phyloP scores from a whole-genome alignment of 2,888 invertebrate genomes.

The Gymnoscelis rufifasciata region DNA sequence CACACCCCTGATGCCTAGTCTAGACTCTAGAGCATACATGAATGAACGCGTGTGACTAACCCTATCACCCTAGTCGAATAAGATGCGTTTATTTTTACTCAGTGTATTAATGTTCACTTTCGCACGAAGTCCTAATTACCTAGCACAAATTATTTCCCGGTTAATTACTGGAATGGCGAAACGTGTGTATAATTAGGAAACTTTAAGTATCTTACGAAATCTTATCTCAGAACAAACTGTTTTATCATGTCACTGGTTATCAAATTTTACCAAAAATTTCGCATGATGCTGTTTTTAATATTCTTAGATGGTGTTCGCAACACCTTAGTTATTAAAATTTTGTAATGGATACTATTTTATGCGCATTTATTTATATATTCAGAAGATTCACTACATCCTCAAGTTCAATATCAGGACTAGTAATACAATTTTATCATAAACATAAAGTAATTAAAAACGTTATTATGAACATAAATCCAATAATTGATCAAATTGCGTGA shows the following conservation, averaged over 20 bases:
- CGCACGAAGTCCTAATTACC: constrained; percentile 26
- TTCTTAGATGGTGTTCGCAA: too few species aligned
- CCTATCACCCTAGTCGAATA: constrained; percentile 14
- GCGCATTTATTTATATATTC: too few species aligned
- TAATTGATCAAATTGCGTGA: background rate
- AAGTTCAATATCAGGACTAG: too few species aligned
- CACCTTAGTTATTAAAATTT: too few species aligned
- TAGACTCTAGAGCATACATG: background rate
- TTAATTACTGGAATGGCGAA: constrained; percentile 20
- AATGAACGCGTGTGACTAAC: background rate
- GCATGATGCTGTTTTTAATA: background rate
- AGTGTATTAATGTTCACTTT: constrained; percentile 29
- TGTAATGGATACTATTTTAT: too few species aligned
- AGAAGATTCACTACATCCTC: too few species aligned
- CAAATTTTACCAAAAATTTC: constrained; percentile 2
- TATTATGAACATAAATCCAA: too few species aligned
- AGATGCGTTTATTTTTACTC: constrained; percentile 41
- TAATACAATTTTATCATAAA: too few species aligned
- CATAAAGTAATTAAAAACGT: too few species aligned
- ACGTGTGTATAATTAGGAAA: constrained; percentile 10
- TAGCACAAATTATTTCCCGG: constrained; percentile 26
- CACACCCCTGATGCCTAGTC: background rate
- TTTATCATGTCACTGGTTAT: constrained; percentile 9
- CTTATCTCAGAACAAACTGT: constrained; percentile 13
- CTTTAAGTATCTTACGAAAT: constrained; percentile 5